Base-by-base conservation (phyloP, 2,888 invertebrate species). In the Ptycholaimellus sp. region DNA sequence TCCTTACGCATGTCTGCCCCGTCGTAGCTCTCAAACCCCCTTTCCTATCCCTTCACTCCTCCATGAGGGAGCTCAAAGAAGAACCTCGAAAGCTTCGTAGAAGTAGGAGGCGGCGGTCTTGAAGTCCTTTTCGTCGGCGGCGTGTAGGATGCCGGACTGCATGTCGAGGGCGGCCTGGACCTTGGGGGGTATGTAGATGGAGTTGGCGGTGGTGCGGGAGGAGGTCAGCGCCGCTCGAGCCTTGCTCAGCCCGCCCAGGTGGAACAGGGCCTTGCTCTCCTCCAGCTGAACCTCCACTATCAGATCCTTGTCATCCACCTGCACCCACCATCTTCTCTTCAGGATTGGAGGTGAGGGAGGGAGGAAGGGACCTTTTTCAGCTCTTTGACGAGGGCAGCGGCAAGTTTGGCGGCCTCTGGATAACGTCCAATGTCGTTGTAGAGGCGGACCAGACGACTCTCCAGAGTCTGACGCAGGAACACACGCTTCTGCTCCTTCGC, bases 81-180 rank as follows among this genome's bases (percentile, higher is more conserved):
- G n/a, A n/a, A n/a, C 48, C 67, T 96, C 96, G 62, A 93, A 96
- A 13, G 90, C 90, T 68, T 96, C 96, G 61, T 93, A 96, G 60
- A 96, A 96, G 59, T 96, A 96, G 38, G 93, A 96, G 65, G 85
- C 99, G 32, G 90, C 93, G 40, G 96, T 99, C 70, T 99, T 96
- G 62, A 96, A 99, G 59, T 99, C 96, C 51, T 81, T 75, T 62
- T 96, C 96, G 59, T 96, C 96, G n/a, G 93, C 93, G 9, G 96
- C 96, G 64, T 99, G 96, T 39, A 99, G 66, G 48, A 99, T 85
- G 37, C 90, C 90, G 4, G 93, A 90, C 59, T 93, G 90, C 46
- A 90, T 67, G 63, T 99, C 96, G 28, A 99, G 68, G 9, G 87
- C 78, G 7, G 87, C 87, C 64, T 96, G 96, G 69, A 93, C 76